These are phyloP conservation scores for Cheumatopsyche charites DNA, from an alignment of 1,140 invertebrate genomes.

Conservation along the genomic window DNA sequence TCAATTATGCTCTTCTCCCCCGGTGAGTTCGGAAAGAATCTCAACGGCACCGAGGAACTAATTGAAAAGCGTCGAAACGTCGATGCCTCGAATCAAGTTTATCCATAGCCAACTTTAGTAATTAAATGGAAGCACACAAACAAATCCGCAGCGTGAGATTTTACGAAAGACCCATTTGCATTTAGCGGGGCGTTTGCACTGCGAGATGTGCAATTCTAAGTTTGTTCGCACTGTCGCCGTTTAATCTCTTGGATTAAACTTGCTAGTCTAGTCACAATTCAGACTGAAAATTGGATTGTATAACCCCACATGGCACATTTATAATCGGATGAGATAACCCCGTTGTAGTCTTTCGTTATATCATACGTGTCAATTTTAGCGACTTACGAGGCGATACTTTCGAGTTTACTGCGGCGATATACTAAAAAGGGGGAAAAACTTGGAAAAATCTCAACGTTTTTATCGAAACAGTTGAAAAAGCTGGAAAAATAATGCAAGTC, in stretches of 20 bases:
- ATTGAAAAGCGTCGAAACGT: constrained; percentile 10
- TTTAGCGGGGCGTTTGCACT: not conserved
- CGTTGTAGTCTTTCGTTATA: not conserved
- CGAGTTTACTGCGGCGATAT: constrained; percentile 28
- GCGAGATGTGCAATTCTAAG: constrained; percentile 12
- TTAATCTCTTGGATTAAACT: constrained; percentile 5
- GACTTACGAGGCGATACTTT: constrained; percentile 37
- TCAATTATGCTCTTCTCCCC: too few relatives aligned
- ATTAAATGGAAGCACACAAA: not conserved
- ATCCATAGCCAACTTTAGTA: not conserved
- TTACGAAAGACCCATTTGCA: not conserved
- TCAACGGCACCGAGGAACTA: not conserved
- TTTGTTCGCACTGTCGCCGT: not conserved
- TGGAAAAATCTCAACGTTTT: too few relatives aligned
- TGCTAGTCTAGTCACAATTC: not conserved
- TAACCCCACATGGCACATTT: too few relatives aligned
- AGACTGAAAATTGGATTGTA: too few relatives aligned
- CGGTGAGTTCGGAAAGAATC: not conserved
- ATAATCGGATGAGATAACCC: too few relatives aligned
- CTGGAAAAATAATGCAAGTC: too few relatives aligned
- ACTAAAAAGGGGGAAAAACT: too few relatives aligned
- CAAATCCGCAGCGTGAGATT: not conserved
- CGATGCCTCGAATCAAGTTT: not conserved
- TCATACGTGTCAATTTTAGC: constrained; percentile 34
- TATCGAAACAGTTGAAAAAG: too few relatives aligned